Percentiles rank a stretch among this genome's conserved stretches.
These are phyloP conservation scores for Mystacides longicornis DNA, from an alignment of 2,888 invertebrate species.

Conservation along the genomic window DNA sequence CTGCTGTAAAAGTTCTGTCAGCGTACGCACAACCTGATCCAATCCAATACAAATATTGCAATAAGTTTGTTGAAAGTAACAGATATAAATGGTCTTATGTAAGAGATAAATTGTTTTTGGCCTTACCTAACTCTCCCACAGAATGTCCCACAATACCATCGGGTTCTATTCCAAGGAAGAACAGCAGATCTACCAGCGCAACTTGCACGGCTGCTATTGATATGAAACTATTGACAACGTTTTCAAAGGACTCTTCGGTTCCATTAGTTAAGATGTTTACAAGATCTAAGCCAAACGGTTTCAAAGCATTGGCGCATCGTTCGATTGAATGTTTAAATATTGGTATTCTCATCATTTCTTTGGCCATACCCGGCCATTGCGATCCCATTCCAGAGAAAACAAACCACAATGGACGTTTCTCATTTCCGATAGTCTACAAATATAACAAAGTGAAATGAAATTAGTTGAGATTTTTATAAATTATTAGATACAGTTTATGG, in stretches of 20 bases:
- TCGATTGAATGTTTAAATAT: conserved; percentile 72
- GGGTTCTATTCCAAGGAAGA: conserved; percentile 67
- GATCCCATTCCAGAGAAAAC: conserved; percentile 98
- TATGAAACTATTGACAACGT: conserved; percentile 84
- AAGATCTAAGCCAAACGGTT: conserved; percentile 77
- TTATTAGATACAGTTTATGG: too few species aligned
- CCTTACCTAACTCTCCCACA: conserved; percentile 72
- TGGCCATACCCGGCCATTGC: conserved; percentile 96
- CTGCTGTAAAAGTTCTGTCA: conserved; percentile 89
- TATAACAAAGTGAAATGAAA: too few species aligned
- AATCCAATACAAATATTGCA: too few species aligned
- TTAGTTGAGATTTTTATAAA: too few species aligned
- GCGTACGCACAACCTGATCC: conserved; percentile 85
- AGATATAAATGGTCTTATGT: neutral
- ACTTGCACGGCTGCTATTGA: conserved; percentile 95
- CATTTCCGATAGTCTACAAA: conserved; percentile 32
- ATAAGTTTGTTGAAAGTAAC: too few species aligned
- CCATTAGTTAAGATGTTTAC: conserved; percentile 69
- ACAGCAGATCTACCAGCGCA: conserved; percentile 85
- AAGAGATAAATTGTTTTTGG: neutral
- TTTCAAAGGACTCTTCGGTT: conserved; percentile 71
- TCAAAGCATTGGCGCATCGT: conserved; percentile 67
- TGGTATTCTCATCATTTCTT: conserved; percentile 75
- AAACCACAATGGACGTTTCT: conserved; percentile 83
- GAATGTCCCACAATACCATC: conserved; percentile 97